Evolutionary conservation across 2,888 invertebrate species (phyloP).

Genomic region (Hyles lineata): DNA sequence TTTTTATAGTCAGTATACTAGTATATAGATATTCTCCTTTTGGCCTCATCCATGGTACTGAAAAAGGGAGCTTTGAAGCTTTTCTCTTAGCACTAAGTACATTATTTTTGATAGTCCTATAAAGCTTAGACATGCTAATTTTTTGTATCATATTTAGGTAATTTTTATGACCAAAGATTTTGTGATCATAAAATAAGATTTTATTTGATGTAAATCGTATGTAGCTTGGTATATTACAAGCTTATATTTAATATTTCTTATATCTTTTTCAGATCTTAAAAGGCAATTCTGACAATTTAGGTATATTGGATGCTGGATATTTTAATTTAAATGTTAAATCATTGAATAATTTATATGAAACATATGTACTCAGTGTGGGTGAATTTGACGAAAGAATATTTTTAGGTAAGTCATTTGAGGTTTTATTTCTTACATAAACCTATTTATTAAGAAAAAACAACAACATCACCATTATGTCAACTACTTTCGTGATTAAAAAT

Average conservation of each 20-base stretch:
- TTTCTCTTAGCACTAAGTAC: too few relatives aligned
- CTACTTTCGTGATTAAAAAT: constrained; percentile 41
- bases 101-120: too few relatives aligned
- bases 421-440: constrained; percentile 1
- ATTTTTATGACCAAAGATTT: too few relatives aligned
- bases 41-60: too few relatives aligned
- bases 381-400: constrained; percentile 99
- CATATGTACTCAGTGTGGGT: constrained; percentile 94
- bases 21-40: too few relatives aligned
- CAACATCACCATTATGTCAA: constrained; percentile 32
- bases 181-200: too few relatives aligned
- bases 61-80: too few relatives aligned
- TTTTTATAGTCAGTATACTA: too few relatives aligned
- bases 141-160: too few relatives aligned
- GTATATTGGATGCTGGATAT: constrained; percentile 90
- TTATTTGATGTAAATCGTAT: too few relatives aligned
- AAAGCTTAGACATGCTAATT: too few relatives aligned
- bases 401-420: constrained; percentile 86
- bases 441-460: constrained; percentile 21
- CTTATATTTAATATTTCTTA: not conserved
- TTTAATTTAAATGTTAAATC: constrained; percentile 95
- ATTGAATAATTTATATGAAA: constrained; percentile 94
- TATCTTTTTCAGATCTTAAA: constrained; percentile 86
- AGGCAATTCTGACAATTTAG: constrained; percentile 89
- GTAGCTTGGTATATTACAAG: too few relatives aligned